Percentiles rank a stretch among this genome's conserved stretches.
Conservation (phyloP, 2,113 vertebrate species). For the Antechinus stuartii region DNA sequence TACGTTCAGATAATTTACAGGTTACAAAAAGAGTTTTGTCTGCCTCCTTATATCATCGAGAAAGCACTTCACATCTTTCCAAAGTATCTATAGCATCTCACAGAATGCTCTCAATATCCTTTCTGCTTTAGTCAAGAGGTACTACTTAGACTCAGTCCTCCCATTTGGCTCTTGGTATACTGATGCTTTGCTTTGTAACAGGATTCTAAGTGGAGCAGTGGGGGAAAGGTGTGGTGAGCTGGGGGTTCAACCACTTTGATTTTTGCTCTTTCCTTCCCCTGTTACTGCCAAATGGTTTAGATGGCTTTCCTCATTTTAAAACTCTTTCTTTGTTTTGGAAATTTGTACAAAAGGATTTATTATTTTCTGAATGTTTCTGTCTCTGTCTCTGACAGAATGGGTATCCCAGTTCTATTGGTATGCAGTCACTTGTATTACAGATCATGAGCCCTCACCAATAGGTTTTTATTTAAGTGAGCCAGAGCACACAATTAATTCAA, state of each 20-base stretch:
- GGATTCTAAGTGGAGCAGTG: not conserved
- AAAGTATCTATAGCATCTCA: not conserved
- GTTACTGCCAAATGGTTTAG: not conserved
- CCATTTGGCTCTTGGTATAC: not conserved
- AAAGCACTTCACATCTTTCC: slow-evolving; percentile 3
- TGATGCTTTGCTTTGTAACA: not conserved
- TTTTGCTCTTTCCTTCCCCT: not conserved
- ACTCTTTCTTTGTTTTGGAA: not conserved
- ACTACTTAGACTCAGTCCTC: not conserved
- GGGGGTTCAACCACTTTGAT: not conserved
- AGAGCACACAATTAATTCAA: not conserved
- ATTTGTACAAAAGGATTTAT: not conserved
- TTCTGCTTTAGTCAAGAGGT: not conserved
- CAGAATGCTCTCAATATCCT: not conserved
- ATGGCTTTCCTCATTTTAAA: not conserved
- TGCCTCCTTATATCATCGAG: not conserved
- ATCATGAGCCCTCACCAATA: not conserved
- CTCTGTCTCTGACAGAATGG: not conserved
- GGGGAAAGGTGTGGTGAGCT: not conserved
- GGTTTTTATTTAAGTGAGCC: not conserved
- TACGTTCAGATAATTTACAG: not conserved
- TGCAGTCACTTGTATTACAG: not conserved
- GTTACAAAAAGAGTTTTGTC: not conserved
- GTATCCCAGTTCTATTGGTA: not conserved
- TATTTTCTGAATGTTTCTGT: not conserved